These are phyloP conservation scores for Cetoscarus ocellatus DNA, from an alignment of 2,797 vertebrate species.

Conservation along the genomic window DNA sequence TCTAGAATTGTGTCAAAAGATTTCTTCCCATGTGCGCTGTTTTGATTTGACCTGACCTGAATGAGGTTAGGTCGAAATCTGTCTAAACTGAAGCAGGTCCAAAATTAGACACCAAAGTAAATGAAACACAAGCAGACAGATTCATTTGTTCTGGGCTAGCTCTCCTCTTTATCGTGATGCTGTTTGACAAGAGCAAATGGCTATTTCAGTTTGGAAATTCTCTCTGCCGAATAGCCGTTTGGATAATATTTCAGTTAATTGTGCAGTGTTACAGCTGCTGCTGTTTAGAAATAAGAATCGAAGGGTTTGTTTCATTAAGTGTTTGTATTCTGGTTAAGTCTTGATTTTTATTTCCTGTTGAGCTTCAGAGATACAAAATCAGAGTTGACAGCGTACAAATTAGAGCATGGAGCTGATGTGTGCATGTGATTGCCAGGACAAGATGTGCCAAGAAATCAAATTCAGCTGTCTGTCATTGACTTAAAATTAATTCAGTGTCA, in stretches of 20 bases:
- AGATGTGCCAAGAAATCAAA: neutral
- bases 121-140: neutral
- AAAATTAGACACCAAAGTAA: neutral
- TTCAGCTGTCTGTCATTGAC: constrained; percentile 23
- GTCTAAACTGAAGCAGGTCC: neutral
- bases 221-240: neutral
- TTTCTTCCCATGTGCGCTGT: neutral
- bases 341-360: constrained; percentile 2
- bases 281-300: too few species aligned
- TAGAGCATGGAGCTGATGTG: constrained; percentile 4
- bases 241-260: neutral
- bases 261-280: neutral
- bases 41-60: neutral
- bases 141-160: neutral
- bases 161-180: neutral
- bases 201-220: neutral
- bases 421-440: constrained; percentile 11
- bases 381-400: constrained; percentile 18
- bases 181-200: neutral
- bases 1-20: too few species aligned
- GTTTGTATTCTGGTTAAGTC: constrained; percentile 17
- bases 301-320: neutral
- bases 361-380: constrained; percentile 27
- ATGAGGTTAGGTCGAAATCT: neutral
- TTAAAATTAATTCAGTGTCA: constrained; percentile 15